Evolutionary conservation across 2,888 invertebrate species (phyloP).

Genomic region (Autographa pulchrina): DNA sequence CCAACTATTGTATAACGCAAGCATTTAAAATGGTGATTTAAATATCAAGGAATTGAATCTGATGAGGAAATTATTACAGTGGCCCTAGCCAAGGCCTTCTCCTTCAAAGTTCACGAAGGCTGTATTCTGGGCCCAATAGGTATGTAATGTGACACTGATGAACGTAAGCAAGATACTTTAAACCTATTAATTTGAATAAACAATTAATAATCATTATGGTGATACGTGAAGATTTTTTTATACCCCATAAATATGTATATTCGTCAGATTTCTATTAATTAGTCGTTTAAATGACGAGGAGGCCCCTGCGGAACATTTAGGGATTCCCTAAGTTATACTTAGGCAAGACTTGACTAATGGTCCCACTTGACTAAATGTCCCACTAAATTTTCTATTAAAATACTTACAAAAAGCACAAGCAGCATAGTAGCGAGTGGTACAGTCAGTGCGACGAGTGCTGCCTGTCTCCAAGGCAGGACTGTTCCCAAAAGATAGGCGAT

Average conservation of each 20-base stretch:
- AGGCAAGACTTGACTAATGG: too few species aligned
- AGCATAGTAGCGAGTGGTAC: conserved; percentile 87
- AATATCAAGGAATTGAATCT: neutral
- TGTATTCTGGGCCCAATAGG: conserved; percentile 4
- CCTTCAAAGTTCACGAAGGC: neutral
- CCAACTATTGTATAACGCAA: too few species aligned
- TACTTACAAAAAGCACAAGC: conserved; percentile 86
- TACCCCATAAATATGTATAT: neutral
- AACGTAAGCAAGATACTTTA: neutral
- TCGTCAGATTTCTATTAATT: neutral
- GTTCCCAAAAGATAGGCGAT: conserved; percentile 87
- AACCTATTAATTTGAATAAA: neutral
- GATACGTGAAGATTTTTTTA: neutral
- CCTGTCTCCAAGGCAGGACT: conserved; percentile 87
- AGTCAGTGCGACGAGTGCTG: conserved; percentile 84
- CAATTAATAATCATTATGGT: neutral
- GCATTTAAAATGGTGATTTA: neutral
- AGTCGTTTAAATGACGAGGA: neutral
- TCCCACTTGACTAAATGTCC: too few species aligned
- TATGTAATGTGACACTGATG: neutral
- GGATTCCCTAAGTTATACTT: too few species aligned
- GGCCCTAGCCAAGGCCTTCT: neutral
- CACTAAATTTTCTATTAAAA: neutral
- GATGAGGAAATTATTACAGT: neutral
- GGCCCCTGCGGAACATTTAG: neutral